Evolutionary conservation across 2,888 invertebrate species (phyloP).

Genomic region (Bimastos eiseni): DNA sequence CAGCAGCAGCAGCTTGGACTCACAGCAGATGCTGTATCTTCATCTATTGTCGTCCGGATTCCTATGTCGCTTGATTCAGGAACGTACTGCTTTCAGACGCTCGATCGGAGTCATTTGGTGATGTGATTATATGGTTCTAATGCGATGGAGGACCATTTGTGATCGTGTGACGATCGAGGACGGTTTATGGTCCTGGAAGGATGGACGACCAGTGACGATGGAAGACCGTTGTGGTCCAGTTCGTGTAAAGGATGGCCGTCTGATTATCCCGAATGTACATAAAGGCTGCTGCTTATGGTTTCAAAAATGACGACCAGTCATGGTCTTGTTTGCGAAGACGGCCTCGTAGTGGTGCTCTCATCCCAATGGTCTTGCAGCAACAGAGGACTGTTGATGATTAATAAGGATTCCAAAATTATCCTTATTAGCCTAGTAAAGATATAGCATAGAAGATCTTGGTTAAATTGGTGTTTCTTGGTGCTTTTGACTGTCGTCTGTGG

Average conservation of each 20-base stretch:
- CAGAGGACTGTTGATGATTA: not conserved
- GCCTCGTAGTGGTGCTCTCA: not conserved
- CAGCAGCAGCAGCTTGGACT: not conserved
- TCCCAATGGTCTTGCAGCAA: not conserved
- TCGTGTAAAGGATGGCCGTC: not conserved
- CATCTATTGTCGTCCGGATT: not conserved
- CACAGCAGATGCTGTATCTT: not conserved
- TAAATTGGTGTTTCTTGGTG: not conserved
- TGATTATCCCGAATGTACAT: not conserved
- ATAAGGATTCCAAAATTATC: not conserved
- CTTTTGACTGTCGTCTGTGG: too few relatives aligned
- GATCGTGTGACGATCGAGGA: not conserved
- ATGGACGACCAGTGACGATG: not conserved
- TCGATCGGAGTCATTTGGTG: not conserved
- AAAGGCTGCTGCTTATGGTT: not conserved
- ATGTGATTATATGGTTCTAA: not conserved
- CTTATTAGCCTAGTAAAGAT: not conserved
- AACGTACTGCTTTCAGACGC: slow-evolving; percentile 7
- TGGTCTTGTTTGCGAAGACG: not conserved
- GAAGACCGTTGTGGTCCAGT: not conserved
- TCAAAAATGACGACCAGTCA: not conserved
- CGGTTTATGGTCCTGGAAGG: too few relatives aligned
- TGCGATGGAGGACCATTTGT: not conserved
- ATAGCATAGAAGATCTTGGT: not conserved
- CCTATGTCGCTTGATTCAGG: not conserved